phyloP scores from a whole-genome alignment of 1,140 invertebrate species.

The Drosophila sproati region DNA sequence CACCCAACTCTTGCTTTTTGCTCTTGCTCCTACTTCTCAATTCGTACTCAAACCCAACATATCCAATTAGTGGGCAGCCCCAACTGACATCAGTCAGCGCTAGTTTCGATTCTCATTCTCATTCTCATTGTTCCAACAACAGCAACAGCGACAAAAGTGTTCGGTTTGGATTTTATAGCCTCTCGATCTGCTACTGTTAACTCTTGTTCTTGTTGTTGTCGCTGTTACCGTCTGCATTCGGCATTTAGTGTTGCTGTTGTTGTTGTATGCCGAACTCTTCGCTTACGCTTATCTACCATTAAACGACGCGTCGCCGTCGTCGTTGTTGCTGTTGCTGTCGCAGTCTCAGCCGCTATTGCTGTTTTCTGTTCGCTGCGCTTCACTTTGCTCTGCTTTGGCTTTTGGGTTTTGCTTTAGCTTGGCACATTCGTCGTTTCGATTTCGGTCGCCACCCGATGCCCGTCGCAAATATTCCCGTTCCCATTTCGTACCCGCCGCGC shows the following conservation, averaged over 20 bases:
- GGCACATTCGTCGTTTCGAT: conserved; percentile 52
- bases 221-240: conserved; percentile 42
- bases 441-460: conserved; percentile 45
- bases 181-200: conserved; percentile 23
- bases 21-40: too few relatives aligned
- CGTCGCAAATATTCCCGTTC: conserved; percentile 30
- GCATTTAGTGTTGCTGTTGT: conserved; percentile 43
- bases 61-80: conserved; percentile 53
- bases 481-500: conserved; percentile 46
- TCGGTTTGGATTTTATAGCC: conserved; percentile 47
- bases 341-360: conserved; percentile 15
- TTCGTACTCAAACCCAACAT: conserved; percentile 2
- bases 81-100: conserved; percentile 59
- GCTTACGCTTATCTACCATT: conserved; percentile 46
- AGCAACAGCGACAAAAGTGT: background rate
- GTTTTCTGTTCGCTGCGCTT: conserved; percentile 27
- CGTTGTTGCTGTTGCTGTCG: conserved; percentile 9
- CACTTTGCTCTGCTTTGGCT: conserved; percentile 18
- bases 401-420: conserved; percentile 12
- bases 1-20: background rate
- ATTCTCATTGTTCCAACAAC: conserved; percentile 37
- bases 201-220: conserved; percentile 24
- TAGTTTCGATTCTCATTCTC: conserved; percentile 50
- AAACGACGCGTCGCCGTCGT: conserved; percentile 14
- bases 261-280: conserved; percentile 33